These are phyloP conservation scores for Ptychodera flava DNA, from an alignment of 35 echinoderm and acorn worm species.

Conservation along the genomic window DNA sequence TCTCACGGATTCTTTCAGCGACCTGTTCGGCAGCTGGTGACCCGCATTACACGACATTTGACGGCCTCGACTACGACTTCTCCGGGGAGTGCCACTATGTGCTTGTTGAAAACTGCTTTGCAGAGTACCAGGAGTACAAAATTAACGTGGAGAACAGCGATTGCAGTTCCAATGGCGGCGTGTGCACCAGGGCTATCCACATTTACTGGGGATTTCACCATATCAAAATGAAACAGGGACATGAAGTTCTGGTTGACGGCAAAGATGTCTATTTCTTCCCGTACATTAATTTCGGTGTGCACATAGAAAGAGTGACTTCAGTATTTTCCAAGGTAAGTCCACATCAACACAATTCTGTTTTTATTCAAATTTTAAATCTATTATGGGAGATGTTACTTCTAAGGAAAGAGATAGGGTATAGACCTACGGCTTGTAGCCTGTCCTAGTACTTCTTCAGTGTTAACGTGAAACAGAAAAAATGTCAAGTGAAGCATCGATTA, in stretches of 20 bases:
- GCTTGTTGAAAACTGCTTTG: constrained; percentile 1
- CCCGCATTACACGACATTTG: constrained; percentile 26
- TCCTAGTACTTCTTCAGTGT: too few species aligned
- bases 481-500: too few species aligned
- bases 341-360: too few species aligned
- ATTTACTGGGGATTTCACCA: background rate
- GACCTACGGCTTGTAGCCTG: too few species aligned
- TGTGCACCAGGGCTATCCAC: background rate
- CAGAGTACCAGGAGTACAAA: background rate
- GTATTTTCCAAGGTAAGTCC: background rate
- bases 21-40: constrained; percentile 22
- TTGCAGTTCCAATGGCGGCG: background rate
- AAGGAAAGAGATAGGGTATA: too few species aligned
- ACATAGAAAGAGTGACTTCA: background rate
- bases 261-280: background rate
- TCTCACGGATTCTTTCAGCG: too few species aligned
- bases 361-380: too few species aligned
- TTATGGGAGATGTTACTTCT: too few species aligned
- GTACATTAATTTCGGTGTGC: background rate
- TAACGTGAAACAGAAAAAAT: too few species aligned
- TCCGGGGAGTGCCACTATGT: constrained; percentile 16
- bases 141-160: constrained; percentile 10
- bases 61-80: constrained; percentile 6
- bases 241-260: background rate
- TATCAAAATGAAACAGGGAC: background rate